Evolutionary conservation across 2,113 vertebrate species (phyloP).

Genomic region (Corynorhinus townsendii): DNA sequence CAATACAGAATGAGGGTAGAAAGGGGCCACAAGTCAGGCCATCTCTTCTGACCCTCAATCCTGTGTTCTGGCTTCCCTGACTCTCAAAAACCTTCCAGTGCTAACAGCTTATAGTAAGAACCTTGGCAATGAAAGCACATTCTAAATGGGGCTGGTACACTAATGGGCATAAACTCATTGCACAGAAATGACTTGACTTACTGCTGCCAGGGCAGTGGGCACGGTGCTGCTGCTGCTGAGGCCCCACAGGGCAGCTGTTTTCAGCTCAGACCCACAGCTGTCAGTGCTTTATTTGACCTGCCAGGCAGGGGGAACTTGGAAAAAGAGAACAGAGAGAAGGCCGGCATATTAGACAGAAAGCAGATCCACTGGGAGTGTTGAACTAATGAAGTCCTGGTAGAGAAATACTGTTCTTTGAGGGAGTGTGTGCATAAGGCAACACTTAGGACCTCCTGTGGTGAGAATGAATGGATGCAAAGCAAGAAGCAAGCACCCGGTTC

Average conservation of each 20-base stretch:
- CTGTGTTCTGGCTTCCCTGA: not conserved
- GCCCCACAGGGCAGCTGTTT: not conserved
- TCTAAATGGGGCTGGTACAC: no score
- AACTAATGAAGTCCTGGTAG: not conserved
- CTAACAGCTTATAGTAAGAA: not conserved
- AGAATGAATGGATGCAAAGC: not conserved
- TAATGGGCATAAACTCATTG: no score
- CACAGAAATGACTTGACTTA: not conserved
- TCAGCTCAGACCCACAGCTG: not conserved
- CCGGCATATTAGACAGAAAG: not conserved
- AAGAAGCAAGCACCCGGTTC: not conserved
- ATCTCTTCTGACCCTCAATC: not conserved
- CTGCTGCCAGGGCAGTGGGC: not conserved
- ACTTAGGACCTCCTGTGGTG: not conserved
- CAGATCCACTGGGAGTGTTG: not conserved
- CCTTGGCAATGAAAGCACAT: not conserved
- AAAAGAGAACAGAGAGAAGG: not conserved
- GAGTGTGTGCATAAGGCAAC: not conserved
- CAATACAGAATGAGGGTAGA: not conserved
- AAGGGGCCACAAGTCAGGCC: not conserved
- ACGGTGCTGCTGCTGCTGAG: accelerated
- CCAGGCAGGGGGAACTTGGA: not conserved
- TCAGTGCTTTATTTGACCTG: not conserved
- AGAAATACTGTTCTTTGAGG: not conserved
- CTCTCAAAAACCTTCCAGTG: not conserved